Evolutionary conservation across 2,888 invertebrate genomes (phyloP).

Genomic region (Eupithecia exiguata): DNA sequence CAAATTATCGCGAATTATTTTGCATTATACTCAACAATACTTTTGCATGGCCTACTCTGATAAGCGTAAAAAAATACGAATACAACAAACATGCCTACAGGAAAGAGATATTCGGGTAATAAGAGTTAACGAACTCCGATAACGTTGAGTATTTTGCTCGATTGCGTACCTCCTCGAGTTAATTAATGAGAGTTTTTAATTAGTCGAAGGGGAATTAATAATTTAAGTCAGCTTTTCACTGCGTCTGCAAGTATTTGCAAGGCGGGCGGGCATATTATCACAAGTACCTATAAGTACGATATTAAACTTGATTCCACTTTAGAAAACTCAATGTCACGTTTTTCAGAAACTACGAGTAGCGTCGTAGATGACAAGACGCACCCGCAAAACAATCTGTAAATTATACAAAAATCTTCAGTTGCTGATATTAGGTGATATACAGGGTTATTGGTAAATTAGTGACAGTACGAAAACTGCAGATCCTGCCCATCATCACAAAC

Average conservation of each 20-base stretch:
- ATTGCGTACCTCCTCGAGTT: constrained; percentile 26
- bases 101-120: not conserved
- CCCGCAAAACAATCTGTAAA: not conserved
- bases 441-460: too few relatives aligned
- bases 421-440: too few relatives aligned
- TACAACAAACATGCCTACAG: not conserved
- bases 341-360: not conserved
- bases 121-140: not conserved
- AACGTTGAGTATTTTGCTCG: not conserved
- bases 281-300: not conserved
- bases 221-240: constrained; percentile 7
- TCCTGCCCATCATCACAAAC: too few relatives aligned
- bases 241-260: not conserved
- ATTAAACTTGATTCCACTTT: not conserved
- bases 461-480: too few relatives aligned
- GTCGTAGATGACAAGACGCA: not conserved
- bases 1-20: not conserved
- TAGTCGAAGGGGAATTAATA: constrained; percentile 24
- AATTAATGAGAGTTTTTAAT: constrained; percentile 39
- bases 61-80: not conserved
- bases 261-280: not conserved
- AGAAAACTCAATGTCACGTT: not conserved
- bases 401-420: not conserved
- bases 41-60: not conserved
- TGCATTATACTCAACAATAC: not conserved